Evolutionary conservation across 1,140 invertebrate species (phyloP).

Genomic region (Cecropterus lyciades): DNA sequence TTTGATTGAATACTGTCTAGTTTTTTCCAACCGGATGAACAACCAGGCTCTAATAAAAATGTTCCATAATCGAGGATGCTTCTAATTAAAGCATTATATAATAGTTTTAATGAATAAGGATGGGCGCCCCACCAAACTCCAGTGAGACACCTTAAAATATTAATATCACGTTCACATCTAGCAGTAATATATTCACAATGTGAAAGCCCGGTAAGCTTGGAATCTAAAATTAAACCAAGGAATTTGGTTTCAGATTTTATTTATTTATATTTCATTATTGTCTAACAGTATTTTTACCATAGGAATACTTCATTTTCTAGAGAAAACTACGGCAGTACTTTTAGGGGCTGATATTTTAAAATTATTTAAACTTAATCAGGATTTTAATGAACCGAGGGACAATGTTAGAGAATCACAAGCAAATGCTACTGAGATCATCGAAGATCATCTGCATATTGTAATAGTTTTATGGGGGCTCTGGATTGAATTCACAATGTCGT

Average conservation of each 20-base stretch:
- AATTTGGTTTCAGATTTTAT: constrained; percentile 6
- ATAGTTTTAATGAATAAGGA: too few species aligned
- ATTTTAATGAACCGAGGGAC: background rate
- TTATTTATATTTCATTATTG: background rate
- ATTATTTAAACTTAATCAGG: background rate
- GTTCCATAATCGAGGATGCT: too few species aligned
- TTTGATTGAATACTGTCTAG: too few species aligned
- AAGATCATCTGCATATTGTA: constrained; percentile 6
- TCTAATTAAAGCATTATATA: too few species aligned
- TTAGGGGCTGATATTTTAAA: background rate
- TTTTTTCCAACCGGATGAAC: too few species aligned
- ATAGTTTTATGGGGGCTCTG: background rate
- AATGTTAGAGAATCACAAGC: background rate
- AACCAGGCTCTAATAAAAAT: too few species aligned
- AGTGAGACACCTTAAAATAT: too few species aligned
- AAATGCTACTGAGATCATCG: background rate
- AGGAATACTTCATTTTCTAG: constrained; percentile 4
- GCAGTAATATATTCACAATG: background rate
- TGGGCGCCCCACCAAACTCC: too few species aligned
- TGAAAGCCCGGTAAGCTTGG: background rate
- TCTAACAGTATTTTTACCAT: background rate
- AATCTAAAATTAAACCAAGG: too few species aligned
- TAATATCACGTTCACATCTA: too few species aligned
- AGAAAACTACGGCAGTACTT: background rate
- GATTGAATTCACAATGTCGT: constrained; percentile 5